Evolutionary conservation across 2,888 invertebrate genomes (phyloP), one percentile per base, ranked within the genome.

Genomic region (Uloborus plumipes): DNA sequence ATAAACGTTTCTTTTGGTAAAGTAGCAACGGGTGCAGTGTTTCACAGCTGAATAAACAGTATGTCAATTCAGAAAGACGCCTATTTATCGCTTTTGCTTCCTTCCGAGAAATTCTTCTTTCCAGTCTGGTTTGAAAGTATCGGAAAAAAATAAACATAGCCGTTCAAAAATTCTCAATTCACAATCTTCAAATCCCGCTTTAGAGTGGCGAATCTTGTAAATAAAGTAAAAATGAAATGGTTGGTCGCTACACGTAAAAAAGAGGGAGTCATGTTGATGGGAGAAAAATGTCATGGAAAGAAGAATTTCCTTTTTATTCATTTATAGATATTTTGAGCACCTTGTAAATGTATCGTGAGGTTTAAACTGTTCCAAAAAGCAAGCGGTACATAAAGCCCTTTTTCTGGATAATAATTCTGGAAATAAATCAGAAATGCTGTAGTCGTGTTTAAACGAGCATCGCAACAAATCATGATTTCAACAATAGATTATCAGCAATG

Each of bases 31-130:
- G 18, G 55, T 55, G 55, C 55, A 55, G 11, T 11, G 55, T 55
- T 55, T 55, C 55, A 55, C 55, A 55, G 20, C 55, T n/a, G 55
- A 55, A 55, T 55, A 55, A 55, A 55, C 55, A 55, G n/a, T 55
- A 7, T 55, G 20, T n/a, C 55, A 16, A 55, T 55, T 55, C 55
- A 55, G 16, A 55, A 55, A n/a, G 55, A 55, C 55, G 55, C 20
- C 55, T 55, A 55, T 55, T 55, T 55, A 55, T 55, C 16, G 18
- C n/a, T 55, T 0, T 55, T 55, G 18, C 55, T 20, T n/a, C 55
- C n/a, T 16, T 20, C 16, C 11, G 16, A n/a, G 9, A 7, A 55
- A 55, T 18, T 55, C 55, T 20, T 20, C 55, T 0, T 20, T n/a
- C 15, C 55, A 20, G n/a, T 16, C 55, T 55, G 55, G 18, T 55